Evolutionary conservation across 2,888 invertebrate genomes (phyloP).

Genomic region (Hypsopygia costalis): DNA sequence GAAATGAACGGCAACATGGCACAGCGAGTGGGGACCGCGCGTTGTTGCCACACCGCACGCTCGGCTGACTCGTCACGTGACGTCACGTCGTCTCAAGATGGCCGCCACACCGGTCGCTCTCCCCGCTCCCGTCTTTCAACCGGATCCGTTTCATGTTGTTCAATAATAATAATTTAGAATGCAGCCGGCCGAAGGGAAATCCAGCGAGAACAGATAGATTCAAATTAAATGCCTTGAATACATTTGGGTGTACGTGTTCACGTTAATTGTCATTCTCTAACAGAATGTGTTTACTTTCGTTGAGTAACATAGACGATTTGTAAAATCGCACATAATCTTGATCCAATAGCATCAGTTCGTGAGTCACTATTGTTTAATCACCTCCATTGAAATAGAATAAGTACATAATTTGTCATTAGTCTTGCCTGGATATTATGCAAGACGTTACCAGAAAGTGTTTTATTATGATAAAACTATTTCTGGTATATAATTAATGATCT

Average conservation of each 20-base stretch:
- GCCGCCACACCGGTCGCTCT: slow-evolving; percentile 71
- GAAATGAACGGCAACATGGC: slow-evolving; percentile 62
- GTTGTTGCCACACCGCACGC: slow-evolving; percentile 70
- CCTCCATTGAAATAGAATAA: slow-evolving; percentile 9
- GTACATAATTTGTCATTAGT: too few species aligned
- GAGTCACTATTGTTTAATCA: slow-evolving; percentile 47
- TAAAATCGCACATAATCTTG: slow-evolving; percentile 45
- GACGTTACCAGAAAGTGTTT: too few species aligned
- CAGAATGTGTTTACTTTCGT: slow-evolving; percentile 75
- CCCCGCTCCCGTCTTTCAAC: slow-evolving; percentile 63
- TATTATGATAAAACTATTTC: too few species aligned
- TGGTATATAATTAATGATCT: too few species aligned
- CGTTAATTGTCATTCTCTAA: slow-evolving; percentile 71
- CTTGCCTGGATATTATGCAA: too few species aligned
- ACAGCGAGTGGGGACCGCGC: slow-evolving; percentile 38
- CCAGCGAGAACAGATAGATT: slow-evolving; percentile 74
- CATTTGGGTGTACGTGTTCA: slow-evolving; percentile 55
- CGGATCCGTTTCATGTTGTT: slow-evolving; percentile 64
- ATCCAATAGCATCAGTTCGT: slow-evolving; percentile 40
- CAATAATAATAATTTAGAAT: slow-evolving; percentile 72
- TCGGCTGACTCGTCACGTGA: slow-evolving; percentile 79
- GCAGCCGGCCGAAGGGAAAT: slow-evolving; percentile 74
- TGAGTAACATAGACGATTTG: slow-evolving; percentile 61
- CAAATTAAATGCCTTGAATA: slow-evolving; percentile 71
- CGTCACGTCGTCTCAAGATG: slow-evolving; percentile 81